Evolutionary conservation across 2,888 invertebrate species (phyloP).

Genomic region (Cerceris rybyensis): DNA sequence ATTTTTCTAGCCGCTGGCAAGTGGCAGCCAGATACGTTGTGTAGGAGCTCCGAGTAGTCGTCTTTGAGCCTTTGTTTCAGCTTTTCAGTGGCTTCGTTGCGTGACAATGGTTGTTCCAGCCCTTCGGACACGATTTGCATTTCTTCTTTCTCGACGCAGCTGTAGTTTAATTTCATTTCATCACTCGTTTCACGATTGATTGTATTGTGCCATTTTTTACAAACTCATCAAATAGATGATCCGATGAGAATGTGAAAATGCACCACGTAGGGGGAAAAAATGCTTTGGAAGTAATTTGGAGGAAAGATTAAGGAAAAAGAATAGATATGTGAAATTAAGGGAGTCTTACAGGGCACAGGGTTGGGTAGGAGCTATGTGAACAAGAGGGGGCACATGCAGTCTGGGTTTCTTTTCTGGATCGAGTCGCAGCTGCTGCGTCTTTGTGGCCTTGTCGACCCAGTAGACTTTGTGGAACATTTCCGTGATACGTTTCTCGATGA

Average conservation of each 20-base stretch:
- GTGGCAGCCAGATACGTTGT: slow-evolving; percentile 83
- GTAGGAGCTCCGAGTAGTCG: slow-evolving; percentile 80
- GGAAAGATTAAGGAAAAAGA: slow-evolving; percentile 3
- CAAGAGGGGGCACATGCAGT: slow-evolving; percentile 75
- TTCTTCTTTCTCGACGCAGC: slow-evolving; percentile 83
- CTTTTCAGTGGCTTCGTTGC: slow-evolving; percentile 77
- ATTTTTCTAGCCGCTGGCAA: slow-evolving; percentile 83
- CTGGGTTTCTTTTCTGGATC: slow-evolving; percentile 78
- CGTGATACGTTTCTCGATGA: slow-evolving; percentile 89
- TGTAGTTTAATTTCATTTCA: slow-evolving; percentile 54
- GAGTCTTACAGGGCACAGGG: slow-evolving; percentile 83
- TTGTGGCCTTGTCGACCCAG: slow-evolving; percentile 77
- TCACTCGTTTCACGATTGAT: not conserved
- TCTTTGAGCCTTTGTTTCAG: slow-evolving; percentile 76
- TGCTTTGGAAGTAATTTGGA: not conserved
- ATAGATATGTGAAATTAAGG: slow-evolving; percentile 5
- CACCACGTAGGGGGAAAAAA: not conserved
- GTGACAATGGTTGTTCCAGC: slow-evolving; percentile 79
- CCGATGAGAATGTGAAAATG: not conserved
- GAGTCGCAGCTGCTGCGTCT: slow-evolving; percentile 70
- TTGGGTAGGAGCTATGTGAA: slow-evolving; percentile 81
- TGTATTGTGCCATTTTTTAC: not conserved
- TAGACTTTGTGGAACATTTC: slow-evolving; percentile 86
- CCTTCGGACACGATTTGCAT: slow-evolving; percentile 82
- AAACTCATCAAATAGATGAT: no score